phyloP scores from a whole-genome alignment of 2,113 vertebrate species.

The Dicerorhinus sumatrensis region DNA sequence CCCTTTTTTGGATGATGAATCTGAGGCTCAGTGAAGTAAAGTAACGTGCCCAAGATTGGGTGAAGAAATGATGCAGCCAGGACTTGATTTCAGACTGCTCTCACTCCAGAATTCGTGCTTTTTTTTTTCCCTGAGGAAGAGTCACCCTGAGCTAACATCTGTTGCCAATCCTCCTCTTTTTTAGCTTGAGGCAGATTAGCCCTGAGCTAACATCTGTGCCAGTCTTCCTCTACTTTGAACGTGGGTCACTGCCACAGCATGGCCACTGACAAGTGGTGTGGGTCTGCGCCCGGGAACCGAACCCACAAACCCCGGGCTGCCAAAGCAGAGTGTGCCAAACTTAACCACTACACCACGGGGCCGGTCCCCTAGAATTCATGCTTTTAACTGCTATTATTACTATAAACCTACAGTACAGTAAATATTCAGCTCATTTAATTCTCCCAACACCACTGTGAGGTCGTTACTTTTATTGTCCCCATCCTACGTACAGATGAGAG shows the following conservation, averaged over 20 bases:
- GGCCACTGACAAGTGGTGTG: too few relatives aligned
- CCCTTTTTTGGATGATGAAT: background rate
- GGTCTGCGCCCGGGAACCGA: too few relatives aligned
- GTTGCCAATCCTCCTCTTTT: too few relatives aligned
- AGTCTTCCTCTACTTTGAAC: too few relatives aligned
- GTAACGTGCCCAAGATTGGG: background rate
- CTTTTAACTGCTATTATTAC: background rate
- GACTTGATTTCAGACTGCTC: background rate
- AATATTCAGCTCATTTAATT: background rate
- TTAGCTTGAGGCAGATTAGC: too few relatives aligned
- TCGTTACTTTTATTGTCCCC: background rate
- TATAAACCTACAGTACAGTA: background rate
- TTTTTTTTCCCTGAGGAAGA: background rate
- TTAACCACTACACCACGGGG: too few relatives aligned
- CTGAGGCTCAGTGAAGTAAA: background rate
- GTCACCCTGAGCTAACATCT: too few relatives aligned
- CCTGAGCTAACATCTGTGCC: too few relatives aligned
- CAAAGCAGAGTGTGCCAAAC: too few relatives aligned
- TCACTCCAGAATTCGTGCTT: background rate
- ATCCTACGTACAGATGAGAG: rapidly evolving
- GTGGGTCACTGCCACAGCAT: too few relatives aligned
- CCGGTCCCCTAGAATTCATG: too few relatives aligned
- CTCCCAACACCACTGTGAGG: background rate
- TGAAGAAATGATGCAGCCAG: background rate
- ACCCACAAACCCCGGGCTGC: too few relatives aligned